Percentiles rank a stretch among this genome's conserved stretches.
Evolutionary conservation across 2,113 vertebrate species (phyloP).

Genomic region (Bubo scandiacus): DNA sequence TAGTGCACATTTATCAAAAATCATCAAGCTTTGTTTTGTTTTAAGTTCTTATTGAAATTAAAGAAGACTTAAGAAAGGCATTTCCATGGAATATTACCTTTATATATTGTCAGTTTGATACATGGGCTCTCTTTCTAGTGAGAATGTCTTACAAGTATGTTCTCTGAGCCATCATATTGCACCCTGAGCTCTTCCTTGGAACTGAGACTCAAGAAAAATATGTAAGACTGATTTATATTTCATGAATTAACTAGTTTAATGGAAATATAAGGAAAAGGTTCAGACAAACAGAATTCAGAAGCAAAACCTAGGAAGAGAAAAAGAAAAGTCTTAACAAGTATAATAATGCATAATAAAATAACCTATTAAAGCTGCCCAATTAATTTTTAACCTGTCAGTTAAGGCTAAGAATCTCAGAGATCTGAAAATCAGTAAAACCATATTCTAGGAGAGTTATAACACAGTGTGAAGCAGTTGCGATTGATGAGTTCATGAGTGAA

Average conservation of each 20-base stretch:
- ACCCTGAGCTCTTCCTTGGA: background rate
- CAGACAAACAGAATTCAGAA: background rate
- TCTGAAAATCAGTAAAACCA: background rate
- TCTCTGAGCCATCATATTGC: background rate
- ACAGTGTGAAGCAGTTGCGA: background rate
- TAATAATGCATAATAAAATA: background rate
- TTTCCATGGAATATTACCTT: background rate
- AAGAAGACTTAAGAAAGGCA: background rate
- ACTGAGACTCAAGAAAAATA: background rate
- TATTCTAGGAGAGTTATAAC: background rate
- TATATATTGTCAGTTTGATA: background rate
- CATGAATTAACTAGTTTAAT: background rate
- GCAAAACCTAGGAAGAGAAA: background rate
- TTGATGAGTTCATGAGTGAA: background rate
- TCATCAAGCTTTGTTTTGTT: background rate
- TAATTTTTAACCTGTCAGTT: background rate
- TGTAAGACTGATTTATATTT: background rate
- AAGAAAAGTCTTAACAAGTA: background rate
- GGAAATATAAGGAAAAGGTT: background rate
- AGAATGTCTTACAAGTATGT: background rate
- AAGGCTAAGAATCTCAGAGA: background rate
- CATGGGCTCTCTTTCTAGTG: background rate
- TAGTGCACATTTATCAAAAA: background rate
- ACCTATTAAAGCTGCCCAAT: background rate
- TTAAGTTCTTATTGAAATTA: background rate